Evolutionary conservation across 2,888 invertebrate genomes (phyloP).

Genomic region (Lottia scabra): DNA sequence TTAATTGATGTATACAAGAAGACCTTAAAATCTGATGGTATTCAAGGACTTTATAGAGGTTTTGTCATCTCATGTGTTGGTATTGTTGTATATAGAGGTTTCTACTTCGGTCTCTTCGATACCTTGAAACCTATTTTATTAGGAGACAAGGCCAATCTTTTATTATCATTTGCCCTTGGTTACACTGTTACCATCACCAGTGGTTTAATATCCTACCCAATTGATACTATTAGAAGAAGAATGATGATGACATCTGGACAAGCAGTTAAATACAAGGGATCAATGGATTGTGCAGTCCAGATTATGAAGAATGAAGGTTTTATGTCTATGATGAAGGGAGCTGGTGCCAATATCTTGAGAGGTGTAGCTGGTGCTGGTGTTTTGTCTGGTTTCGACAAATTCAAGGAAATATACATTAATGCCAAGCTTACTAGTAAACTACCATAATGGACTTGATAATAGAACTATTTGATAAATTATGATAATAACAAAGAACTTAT

Average conservation of each 20-base stretch:
- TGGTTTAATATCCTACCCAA: slow-evolving; percentile 95
- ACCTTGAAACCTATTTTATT: slow-evolving; percentile 67
- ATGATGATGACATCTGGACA: slow-evolving; percentile 97
- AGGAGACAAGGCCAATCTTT: slow-evolving; percentile 57
- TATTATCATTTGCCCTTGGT: slow-evolving; percentile 61
- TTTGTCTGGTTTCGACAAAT: slow-evolving; percentile 66
- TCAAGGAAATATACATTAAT: slow-evolving; percentile 60
- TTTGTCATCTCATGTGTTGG: slow-evolving; percentile 69
- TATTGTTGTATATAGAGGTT: slow-evolving; percentile 69
- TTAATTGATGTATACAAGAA: slow-evolving; percentile 74
- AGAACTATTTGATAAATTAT: no score
- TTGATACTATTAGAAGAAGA: slow-evolving; percentile 92
- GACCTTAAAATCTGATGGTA: slow-evolving; percentile 66
- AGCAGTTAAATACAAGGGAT: slow-evolving; percentile 77
- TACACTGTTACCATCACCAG: slow-evolving; percentile 83
- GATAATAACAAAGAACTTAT: no score
- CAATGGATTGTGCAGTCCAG: slow-evolving; percentile 90
- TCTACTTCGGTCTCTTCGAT: slow-evolving; percentile 70
- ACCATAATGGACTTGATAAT: no score
- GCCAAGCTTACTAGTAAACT: slow-evolving; percentile 15
- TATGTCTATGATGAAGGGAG: slow-evolving; percentile 91
- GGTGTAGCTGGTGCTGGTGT: slow-evolving; percentile 69
- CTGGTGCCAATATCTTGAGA: slow-evolving; percentile 68
- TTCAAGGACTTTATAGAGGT: slow-evolving; percentile 69
- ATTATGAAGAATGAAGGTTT: slow-evolving; percentile 86